phyloP scores from a whole-genome alignment of 2,113 vertebrate genomes.

The Brachionichthys hirsutus region DNA sequence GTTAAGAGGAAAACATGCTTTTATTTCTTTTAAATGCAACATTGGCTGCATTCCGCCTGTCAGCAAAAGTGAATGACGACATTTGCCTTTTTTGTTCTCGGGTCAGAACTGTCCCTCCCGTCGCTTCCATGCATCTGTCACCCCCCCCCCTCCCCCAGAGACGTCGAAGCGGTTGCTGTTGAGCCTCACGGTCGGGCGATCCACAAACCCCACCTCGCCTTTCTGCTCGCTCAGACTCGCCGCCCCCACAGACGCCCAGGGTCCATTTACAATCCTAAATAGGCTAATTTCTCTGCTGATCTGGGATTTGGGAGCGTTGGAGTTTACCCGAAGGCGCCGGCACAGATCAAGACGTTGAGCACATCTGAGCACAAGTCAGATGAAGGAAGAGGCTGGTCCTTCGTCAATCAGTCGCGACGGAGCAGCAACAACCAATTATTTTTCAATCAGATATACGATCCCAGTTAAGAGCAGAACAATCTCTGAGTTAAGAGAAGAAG shows the following conservation, averaged over 20 bases:
- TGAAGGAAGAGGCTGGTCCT: conserved; percentile 37
- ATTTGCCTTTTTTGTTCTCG: conserved; percentile 54
- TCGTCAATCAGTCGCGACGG: conserved; percentile 29
- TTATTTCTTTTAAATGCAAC: too few relatives aligned
- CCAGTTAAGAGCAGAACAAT: neutral
- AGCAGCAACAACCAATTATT: conserved; percentile 7
- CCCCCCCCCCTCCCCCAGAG: conserved; percentile 40
- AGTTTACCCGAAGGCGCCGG: conserved; percentile 60
- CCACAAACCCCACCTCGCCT: conserved; percentile 19
- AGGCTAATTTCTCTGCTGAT: conserved; percentile 80
- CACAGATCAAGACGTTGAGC: conserved; percentile 56
- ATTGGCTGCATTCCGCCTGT: conserved; percentile 24
- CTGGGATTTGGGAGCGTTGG: conserved; percentile 67
- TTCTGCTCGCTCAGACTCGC: neutral
- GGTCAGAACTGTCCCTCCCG: conserved; percentile 43
- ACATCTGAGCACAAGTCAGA: conserved; percentile 35
- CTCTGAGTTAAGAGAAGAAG: neutral
- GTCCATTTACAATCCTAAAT: conserved; percentile 60
- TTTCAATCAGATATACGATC: conserved; percentile 3
- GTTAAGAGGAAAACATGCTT: too few relatives aligned
- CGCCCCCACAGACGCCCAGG: conserved; percentile 2
- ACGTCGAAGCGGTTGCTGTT: conserved; percentile 38
- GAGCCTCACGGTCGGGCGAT: conserved; percentile 19
- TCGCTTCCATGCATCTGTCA: conserved; percentile 52
- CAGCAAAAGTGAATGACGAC: conserved; percentile 27